A percentile compares a stretch with the other conserved stretches of the same genome.
Evolutionary conservation across 2,113 vertebrate genomes (phyloP).

Genomic region (Phalacrocorax brasilianus): DNA sequence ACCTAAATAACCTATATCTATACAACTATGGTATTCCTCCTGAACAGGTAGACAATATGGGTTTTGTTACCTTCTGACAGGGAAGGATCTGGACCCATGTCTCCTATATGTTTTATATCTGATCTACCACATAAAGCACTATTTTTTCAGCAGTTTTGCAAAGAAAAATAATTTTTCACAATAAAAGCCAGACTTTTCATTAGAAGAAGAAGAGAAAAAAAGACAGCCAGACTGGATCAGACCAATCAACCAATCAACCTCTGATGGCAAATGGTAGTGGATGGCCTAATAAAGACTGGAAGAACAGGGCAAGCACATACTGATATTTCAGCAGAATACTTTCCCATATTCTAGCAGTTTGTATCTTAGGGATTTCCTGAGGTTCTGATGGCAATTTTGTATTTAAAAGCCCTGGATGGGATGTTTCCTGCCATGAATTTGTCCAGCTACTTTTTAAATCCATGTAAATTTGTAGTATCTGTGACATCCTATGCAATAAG

Average conservation of each 20-base stretch:
- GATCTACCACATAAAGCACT: background rate
- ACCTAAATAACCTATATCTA: background rate
- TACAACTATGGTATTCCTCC: background rate
- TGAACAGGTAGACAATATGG: background rate
- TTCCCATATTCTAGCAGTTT: background rate
- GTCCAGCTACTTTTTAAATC: background rate
- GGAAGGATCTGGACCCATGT: background rate
- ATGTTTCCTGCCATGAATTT: constrained; percentile 5
- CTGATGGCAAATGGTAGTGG: background rate
- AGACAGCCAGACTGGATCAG: background rate
- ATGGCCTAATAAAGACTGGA: background rate
- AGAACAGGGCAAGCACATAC: background rate
- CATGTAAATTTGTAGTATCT: background rate
- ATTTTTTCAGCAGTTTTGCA: rapidly evolving
- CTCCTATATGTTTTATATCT: background rate
- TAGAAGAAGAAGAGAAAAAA: background rate
- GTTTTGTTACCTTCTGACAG: background rate
- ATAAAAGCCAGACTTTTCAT: background rate
- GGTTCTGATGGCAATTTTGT: background rate
- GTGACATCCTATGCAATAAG: background rate
- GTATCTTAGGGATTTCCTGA: background rate
- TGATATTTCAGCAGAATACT: background rate
- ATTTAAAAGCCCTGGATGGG: background rate
- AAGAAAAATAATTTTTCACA: too few species aligned
- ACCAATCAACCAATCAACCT: background rate